Evolutionary conservation across 92 coral and sea anemone genomes (phyloP).

Genomic region (Meandrina meandrites): DNA sequence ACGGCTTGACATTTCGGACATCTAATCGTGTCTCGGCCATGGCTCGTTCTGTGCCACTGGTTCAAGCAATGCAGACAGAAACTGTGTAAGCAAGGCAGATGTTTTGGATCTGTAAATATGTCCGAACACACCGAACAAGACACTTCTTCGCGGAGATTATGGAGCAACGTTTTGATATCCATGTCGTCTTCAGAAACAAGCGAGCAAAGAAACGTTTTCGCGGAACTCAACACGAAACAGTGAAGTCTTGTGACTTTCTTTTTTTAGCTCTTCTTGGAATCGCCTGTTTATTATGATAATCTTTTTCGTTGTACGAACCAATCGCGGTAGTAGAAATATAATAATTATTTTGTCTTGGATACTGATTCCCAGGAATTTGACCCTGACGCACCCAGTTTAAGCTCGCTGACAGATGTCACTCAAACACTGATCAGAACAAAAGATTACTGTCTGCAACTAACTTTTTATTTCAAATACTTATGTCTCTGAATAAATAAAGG

Average conservation of each 20-base stretch:
- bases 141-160: conserved; percentile 35
- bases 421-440: no score
- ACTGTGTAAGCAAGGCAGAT: conserved; percentile 44
- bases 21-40: neutral
- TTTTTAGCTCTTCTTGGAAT: neutral
- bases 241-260: neutral
- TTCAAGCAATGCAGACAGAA: conserved; percentile 46
- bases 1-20: conserved; percentile 41
- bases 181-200: neutral
- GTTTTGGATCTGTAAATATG: conserved; percentile 38
- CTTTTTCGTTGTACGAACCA: neutral
- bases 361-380: no score
- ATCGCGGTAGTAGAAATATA: neutral
- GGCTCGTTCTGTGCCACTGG: conserved; percentile 5
- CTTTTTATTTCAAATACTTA: no score
- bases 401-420: neutral
- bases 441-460: no score
- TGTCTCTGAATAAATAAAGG: no score
- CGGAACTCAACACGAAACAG: neutral
- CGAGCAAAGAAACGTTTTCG: neutral
- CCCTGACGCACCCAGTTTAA: neutral
- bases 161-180: conserved; percentile 13
- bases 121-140: conserved; percentile 39
- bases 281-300: neutral
- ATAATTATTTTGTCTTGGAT: neutral